phyloP scores from a whole-genome alignment of 1,140 invertebrate genomes.

The Apis cerana region DNA sequence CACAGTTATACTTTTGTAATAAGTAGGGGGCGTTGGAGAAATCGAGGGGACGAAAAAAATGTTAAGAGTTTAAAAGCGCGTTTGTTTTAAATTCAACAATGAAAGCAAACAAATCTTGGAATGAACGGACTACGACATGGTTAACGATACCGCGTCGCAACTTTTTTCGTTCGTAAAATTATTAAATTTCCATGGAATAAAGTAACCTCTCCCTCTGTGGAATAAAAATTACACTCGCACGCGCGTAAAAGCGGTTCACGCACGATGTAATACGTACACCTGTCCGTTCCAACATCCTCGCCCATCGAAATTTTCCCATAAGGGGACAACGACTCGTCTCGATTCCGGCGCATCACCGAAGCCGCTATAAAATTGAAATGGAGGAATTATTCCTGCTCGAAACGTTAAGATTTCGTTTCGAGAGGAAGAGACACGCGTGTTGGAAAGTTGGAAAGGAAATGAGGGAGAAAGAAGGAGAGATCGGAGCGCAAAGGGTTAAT shows the following conservation, averaged over 20 bases:
- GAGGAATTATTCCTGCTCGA: neutral
- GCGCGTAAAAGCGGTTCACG: no score
- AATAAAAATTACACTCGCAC: no score
- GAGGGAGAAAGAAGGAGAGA: conserved; percentile 22
- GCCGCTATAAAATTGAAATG: neutral
- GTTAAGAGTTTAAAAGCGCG: neutral
- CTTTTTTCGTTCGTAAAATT: no score
- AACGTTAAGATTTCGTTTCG: conserved; percentile 2
- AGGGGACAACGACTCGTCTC: no score
- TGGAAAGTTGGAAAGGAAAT: conserved; percentile 14
- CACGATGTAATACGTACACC: no score
- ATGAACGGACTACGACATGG: no score
- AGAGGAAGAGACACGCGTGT: neutral
- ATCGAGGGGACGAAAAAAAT: neutral
- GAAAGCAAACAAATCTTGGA: neutral
- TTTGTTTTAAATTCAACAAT: neutral
- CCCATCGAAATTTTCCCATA: no score
- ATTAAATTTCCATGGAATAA: no score
- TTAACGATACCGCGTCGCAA: no score
- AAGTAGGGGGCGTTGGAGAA: neutral
- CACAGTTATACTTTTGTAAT: neutral
- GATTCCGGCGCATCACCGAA: no score
- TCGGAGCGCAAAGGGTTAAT: conserved; percentile 46
- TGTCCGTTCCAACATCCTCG: no score
- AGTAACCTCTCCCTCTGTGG: no score